Evolutionary conservation across 1,140 invertebrate genomes (phyloP).

Genomic region (Drosophila setifemur): DNA sequence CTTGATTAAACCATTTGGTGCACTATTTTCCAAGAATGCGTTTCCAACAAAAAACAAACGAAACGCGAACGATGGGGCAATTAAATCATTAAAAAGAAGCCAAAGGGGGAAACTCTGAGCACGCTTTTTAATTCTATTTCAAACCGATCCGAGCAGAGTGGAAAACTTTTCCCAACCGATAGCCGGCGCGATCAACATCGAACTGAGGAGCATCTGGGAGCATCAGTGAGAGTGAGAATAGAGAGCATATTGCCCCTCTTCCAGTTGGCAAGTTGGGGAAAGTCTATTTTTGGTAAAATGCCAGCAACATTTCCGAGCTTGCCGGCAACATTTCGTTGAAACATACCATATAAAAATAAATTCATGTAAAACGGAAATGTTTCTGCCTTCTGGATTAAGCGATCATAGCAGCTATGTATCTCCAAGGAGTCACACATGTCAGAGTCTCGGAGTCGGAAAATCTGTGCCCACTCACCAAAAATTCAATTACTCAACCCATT

Average conservation of each 20-base stretch:
- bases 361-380: conserved; percentile 37
- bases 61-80: conserved; percentile 43
- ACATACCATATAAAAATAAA: conserved; percentile 24
- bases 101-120: conserved; percentile 21
- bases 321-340: conserved; percentile 53
- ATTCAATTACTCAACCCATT: conserved; percentile 71
- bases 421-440: too few species aligned
- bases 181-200: conserved; percentile 48
- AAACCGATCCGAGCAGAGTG: background rate
- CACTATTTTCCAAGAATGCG: conserved; percentile 49
- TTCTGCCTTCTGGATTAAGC: conserved; percentile 29
- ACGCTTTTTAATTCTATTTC: conserved; percentile 65
- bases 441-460: background rate
- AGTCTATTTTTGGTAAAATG: conserved; percentile 70
- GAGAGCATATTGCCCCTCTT: conserved; percentile 27
- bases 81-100: conserved; percentile 70
- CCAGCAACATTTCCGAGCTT: conserved; percentile 64
- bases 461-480: conserved; percentile 9
- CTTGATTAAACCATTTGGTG: conserved; percentile 78
- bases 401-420: too few species aligned
- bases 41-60: conserved; percentile 39
- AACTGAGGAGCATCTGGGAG: too few species aligned
- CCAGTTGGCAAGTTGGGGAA: conserved; percentile 18
- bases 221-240: conserved; percentile 1
- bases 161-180: conserved; percentile 28